A percentile compares a stretch with the other conserved stretches of the same genome.
phyloP scores from a whole-genome alignment of 2,888 invertebrate species.

The Cynaeus angustus region DNA sequence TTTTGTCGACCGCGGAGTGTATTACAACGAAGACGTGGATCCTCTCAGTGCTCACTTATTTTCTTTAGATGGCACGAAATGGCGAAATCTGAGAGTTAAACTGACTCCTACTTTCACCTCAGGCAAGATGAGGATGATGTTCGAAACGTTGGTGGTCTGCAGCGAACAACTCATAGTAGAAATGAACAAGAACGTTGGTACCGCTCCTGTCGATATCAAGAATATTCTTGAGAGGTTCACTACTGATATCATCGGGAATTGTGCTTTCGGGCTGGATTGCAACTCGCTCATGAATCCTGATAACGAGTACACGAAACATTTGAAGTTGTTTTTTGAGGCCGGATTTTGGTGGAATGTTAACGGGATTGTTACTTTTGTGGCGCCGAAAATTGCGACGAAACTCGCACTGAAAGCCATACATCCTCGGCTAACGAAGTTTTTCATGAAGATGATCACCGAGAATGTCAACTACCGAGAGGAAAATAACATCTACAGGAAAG shows the following conservation, averaged over 20 bases:
- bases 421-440: neutral
- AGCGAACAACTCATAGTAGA: neutral
- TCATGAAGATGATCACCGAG: neutral
- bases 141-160: neutral
- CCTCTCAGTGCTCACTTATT: conserved; percentile 3
- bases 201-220: neutral
- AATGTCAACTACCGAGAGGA: conserved; percentile 9
- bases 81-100: neutral
- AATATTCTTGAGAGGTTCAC: conserved; percentile 1
- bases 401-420: neutral
- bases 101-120: conserved; percentile 2
- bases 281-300: conserved; percentile 6
- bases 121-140: conserved; percentile 2
- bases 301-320: conserved; percentile 1
- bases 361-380: neutral
- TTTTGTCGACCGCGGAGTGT: neutral
- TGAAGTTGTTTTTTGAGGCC: neutral
- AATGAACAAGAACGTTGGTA: neutral
- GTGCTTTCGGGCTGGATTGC: conserved; percentile 6
- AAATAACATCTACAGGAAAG: conserved; percentile 8
- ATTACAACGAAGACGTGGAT: neutral
- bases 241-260: neutral
- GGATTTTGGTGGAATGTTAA: neutral
- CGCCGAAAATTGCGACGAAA: neutral
- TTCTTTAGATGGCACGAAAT: neutral